Percentiles rank a stretch among this genome's conserved stretches.
Conservation (phyloP, 2,113 vertebrate genomes). For the Zosterops borbonicus region DNA sequence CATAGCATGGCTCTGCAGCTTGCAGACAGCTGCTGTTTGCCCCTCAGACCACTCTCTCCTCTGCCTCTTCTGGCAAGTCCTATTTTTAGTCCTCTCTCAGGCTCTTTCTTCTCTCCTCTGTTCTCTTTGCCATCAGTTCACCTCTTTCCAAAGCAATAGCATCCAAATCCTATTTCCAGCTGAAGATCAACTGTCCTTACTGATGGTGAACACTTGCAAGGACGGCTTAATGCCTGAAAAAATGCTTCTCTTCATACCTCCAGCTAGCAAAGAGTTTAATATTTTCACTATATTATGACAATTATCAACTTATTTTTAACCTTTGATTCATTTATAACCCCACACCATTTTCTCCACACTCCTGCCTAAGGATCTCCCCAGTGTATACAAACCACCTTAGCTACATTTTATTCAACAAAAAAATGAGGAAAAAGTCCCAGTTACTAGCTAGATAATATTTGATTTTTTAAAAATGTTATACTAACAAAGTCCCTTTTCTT, state of each 20-base stretch:
- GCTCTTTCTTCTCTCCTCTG: background rate
- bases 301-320: background rate
- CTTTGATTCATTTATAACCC: background rate
- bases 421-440: background rate
- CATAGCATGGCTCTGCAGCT: background rate
- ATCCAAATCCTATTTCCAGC: background rate
- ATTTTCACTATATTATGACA: background rate
- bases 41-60: background rate
- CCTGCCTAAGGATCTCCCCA: background rate
- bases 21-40: rapidly evolving
- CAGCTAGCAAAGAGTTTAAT: background rate
- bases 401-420: background rate
- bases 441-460: background rate
- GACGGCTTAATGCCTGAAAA: background rate
- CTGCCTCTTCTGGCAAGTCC: background rate
- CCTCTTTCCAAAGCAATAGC: background rate
- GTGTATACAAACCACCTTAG: background rate
- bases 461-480: background rate
- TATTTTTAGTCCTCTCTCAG: slow-evolving; percentile 10
- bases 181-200: background rate
- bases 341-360: background rate
- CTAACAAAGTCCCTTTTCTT: background rate
- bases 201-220: background rate
- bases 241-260: background rate
- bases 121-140: background rate